Evolutionary conservation across 2,797 vertebrate species (phyloP).

Genomic region (Mus minutoides): DNA sequence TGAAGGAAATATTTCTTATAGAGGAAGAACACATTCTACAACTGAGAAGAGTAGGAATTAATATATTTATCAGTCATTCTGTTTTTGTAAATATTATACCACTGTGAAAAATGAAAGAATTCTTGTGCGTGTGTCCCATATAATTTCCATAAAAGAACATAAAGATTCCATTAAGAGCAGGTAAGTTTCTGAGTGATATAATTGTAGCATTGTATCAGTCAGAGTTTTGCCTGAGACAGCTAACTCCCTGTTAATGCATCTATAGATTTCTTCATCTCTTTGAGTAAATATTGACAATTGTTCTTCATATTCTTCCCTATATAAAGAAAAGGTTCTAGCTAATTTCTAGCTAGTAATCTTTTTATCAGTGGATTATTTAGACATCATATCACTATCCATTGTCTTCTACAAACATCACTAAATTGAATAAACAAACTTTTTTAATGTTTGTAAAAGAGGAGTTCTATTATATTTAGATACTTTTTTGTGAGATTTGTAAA

Average conservation of each 20-base stretch:
- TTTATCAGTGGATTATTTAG: background rate
- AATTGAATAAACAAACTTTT: background rate
- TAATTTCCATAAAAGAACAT: background rate
- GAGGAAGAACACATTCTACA: background rate
- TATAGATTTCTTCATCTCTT: background rate
- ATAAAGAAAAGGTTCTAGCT: background rate
- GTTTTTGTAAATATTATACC: background rate
- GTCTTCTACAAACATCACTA: background rate
- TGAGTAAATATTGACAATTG: background rate
- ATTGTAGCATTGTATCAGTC: background rate
- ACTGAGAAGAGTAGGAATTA: fast-evolving
- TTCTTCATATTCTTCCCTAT: background rate
- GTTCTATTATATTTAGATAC: background rate
- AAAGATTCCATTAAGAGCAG: background rate
- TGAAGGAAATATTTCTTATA: background rate
- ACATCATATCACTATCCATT: background rate
- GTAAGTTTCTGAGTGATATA: background rate
- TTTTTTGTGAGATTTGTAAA: background rate
- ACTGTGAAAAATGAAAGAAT: background rate
- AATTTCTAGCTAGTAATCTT: background rate
- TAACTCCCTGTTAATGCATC: background rate
- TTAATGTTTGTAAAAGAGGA: background rate
- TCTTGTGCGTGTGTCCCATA: background rate
- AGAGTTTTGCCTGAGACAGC: background rate
- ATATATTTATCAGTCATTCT: background rate